These are phyloP conservation scores for Phrynosoma blainvillii DNA, from an alignment of 2,113 vertebrate species.

Conservation along the genomic window DNA sequence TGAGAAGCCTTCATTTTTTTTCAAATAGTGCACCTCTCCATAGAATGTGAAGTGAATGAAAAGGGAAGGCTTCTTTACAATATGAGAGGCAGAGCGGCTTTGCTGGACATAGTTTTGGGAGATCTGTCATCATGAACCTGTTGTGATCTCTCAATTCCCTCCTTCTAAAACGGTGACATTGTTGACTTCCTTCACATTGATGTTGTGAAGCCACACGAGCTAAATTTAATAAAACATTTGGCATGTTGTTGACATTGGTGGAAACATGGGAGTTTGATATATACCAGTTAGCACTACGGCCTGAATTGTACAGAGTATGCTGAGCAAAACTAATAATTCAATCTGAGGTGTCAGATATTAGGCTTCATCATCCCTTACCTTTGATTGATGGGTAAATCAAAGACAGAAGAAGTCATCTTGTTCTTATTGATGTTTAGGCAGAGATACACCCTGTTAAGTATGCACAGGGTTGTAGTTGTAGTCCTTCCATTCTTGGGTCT, in stretches of 20 bases:
- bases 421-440: not conserved
- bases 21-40: no score
- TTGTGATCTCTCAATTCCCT: not conserved
- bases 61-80: not conserved
- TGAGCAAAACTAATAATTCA: not conserved
- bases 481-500: conserved; percentile 15
- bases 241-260: not conserved
- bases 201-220: not conserved
- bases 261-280: no score
- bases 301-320: no score
- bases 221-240: not conserved
- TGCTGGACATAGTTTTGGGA: not conserved
- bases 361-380: not conserved
- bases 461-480: not conserved
- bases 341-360: not conserved
- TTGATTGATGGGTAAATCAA: not conserved
- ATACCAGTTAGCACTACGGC: no score
- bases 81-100: not conserved
- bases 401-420: not conserved
- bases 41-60: not conserved
- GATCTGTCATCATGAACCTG: not conserved
- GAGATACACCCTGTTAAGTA: not conserved
- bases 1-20: not conserved
- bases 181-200: not conserved
- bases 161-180: not conserved